A percentile compares a stretch with the other conserved stretches of the same genome.
These are phyloP conservation scores for Sinella curviseta DNA, from an alignment of 1,140 invertebrate genomes.

Conservation along the genomic window DNA sequence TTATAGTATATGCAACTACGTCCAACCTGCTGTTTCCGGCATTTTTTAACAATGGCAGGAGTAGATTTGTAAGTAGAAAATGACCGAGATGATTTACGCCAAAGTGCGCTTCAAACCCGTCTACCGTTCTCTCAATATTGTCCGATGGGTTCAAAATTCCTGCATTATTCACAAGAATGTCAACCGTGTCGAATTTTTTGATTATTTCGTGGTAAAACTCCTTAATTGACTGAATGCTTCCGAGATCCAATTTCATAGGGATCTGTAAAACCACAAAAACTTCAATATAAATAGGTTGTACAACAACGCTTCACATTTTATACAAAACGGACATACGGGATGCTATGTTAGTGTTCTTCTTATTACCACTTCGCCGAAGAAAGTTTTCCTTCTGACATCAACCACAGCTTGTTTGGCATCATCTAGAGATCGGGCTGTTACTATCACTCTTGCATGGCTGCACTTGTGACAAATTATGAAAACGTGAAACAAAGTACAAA, in stretches of 20 bases:
- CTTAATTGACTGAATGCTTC: constrained; percentile 52
- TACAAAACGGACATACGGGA: too few species aligned
- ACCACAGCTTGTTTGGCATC: constrained; percentile 62
- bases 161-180: constrained; percentile 61
- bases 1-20: neutral
- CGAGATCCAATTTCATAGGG: constrained; percentile 52
- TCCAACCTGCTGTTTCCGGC: neutral
- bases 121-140: constrained; percentile 57
- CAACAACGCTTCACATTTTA: too few species aligned
- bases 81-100: constrained; percentile 79
- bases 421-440: constrained; percentile 69
- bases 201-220: constrained; percentile 51
- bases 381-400: constrained; percentile 61
- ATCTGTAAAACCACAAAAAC: constrained; percentile 54
- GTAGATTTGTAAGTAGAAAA: constrained; percentile 64
- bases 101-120: constrained; percentile 79
- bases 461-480: neutral
- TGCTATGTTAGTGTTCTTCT: too few species aligned
- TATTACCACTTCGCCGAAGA: constrained; percentile 63
- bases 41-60: constrained; percentile 15
- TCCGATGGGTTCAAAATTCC: constrained; percentile 45
- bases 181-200: constrained; percentile 52
- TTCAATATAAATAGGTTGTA: neutral
- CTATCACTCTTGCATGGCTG: constrained; percentile 68
- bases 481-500: neutral